Percentiles rank a stretch among this genome's conserved stretches.
Conservation (phyloP, 2,888 invertebrate genomes). For the Brenthis hecate region DNA sequence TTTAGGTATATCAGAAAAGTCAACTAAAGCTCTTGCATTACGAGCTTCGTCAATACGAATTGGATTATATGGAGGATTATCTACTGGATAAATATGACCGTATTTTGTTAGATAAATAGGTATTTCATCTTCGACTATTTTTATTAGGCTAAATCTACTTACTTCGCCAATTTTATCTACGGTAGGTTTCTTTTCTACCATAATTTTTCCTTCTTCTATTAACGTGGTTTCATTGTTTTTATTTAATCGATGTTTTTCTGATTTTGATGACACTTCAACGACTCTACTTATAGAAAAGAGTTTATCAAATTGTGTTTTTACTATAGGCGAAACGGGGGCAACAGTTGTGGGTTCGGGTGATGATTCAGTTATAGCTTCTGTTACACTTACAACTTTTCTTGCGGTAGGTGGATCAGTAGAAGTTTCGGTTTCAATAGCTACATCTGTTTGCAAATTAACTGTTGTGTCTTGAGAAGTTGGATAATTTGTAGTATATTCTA, state of each 20-base stretch:
- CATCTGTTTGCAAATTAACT: slow-evolving; percentile 49
- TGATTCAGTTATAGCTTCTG: slow-evolving; percentile 40
- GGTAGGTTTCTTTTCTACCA: slow-evolving; percentile 83
- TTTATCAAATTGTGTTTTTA: slow-evolving; percentile 81
- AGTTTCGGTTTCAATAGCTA: slow-evolving; percentile 41
- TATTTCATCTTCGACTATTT: slow-evolving; percentile 84
- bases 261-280: slow-evolving; percentile 86
- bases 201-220: slow-evolving; percentile 77
- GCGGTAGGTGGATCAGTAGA: slow-evolving; percentile 37
- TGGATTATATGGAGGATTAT: slow-evolving; percentile 73
- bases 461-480: slow-evolving; percentile 57
- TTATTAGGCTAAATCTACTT: slow-evolving; percentile 86
- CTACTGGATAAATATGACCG: slow-evolving; percentile 75
- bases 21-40: slow-evolving; percentile 72
- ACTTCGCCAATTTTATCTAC: slow-evolving; percentile 87
- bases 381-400: slow-evolving; percentile 31
- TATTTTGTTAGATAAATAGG: slow-evolving; percentile 76
- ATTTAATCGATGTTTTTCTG: slow-evolving; percentile 82
- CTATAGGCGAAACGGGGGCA: slow-evolving; percentile 57
- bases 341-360: slow-evolving; percentile 45
- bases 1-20: slow-evolving; percentile 64
- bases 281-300: slow-evolving; percentile 87
- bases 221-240: slow-evolving; percentile 79
- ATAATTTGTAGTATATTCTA: slow-evolving; percentile 62
- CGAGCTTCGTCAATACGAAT: slow-evolving; percentile 78